Conservation (phyloP, 2,797 vertebrate species). For the Intellagama lesueurii region DNA sequence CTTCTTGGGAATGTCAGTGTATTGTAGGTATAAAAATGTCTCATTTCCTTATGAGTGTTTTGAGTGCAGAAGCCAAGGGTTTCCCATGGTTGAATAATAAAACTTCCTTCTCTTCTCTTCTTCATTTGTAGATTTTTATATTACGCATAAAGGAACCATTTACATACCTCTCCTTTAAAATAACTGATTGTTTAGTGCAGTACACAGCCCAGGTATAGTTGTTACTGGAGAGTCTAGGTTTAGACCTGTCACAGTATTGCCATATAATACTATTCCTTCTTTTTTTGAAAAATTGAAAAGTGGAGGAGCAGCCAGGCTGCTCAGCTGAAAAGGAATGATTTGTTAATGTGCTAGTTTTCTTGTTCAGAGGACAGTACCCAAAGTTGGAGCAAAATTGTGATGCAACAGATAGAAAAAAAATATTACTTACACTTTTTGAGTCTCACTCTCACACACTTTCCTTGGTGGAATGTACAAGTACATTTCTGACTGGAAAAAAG, state of each 20-base stretch:
- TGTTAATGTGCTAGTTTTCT: background rate
- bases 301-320: background rate
- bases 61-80: background rate
- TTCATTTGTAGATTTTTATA: background rate
- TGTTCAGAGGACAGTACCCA: too few relatives aligned
- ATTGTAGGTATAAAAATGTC: too few relatives aligned
- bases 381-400: background rate
- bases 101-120: background rate
- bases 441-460: background rate
- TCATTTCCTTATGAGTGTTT: background rate
- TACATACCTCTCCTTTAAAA: background rate
- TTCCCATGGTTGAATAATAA: background rate
- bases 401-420: background rate
- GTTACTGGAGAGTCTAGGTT: background rate
- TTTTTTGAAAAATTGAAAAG: background rate
- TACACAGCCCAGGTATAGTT: background rate
- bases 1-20: too few relatives aligned
- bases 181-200: background rate
- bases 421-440: background rate
- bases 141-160: background rate
- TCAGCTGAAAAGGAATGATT: background rate
- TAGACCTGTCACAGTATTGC: background rate
- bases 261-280: background rate
- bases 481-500: background rate
- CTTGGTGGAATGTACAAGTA: background rate